Evolutionary conservation across 2,888 invertebrate species (phyloP), one percentile per base, ranked within the genome.

Genomic region (Steinernema hermaphroditum): DNA sequence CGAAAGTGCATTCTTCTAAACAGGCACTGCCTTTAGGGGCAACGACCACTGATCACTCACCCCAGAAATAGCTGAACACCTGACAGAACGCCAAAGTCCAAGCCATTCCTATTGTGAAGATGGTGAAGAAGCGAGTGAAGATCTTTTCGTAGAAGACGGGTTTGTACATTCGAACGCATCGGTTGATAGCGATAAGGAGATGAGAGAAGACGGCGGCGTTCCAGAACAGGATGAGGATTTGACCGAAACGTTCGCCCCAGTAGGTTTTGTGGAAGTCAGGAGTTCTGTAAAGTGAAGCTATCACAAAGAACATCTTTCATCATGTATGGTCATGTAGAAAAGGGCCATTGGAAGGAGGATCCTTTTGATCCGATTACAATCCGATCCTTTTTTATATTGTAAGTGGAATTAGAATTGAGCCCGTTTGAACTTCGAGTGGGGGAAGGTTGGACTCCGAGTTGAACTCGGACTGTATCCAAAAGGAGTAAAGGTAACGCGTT

Each of bases 191-290:
- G 32, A 80, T 78, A 0, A 77, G 75, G 14, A 78, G 50, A 68
- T 80, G 80, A 0, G 80, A 78, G 71, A 78, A 80, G 19, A 76
- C 76, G 68, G 78, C 77, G 1, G 77, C 80, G 71, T 80, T 75
- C 80, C 80, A 80, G 73, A 78, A 78, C 24, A 78, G 73, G 46
- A 80, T 78, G 71, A 77, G 77, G 27, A 80, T 71, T 71, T 80
- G 77, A n/a, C 78, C 78, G 0, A 16, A 16, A 27, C 54, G 54
- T 54, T 54, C 27, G 27, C 54, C 54, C 54, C 54, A 54, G 27
- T 54, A 54, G 54, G 54, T 54, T 4, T 8, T 14, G 54, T 54
- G 54, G 27, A 54, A 54, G 4, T 12, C 54, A 12, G 54, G 54
- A 4, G 6, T 16, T 14, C 54, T 54, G 54, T 12, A 41, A 12